Evolutionary conservation across 2,113 vertebrate genomes (phyloP).

Genomic region (Sebastes schlegelii): DNA sequence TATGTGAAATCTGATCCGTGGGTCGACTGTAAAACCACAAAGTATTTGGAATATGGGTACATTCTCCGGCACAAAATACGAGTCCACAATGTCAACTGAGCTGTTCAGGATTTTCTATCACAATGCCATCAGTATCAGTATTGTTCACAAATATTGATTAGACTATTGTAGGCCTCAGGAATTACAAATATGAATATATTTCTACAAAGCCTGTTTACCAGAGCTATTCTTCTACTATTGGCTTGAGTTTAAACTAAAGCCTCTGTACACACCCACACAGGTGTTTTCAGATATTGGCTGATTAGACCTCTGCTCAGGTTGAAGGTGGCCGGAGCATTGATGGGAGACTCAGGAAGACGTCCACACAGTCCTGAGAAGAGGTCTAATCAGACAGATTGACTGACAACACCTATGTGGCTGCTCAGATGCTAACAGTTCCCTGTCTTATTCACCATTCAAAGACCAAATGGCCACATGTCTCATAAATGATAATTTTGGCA

Average conservation of each 20-base stretch:
- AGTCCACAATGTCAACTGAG: neutral
- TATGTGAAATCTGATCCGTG: slow-evolving; percentile 11
- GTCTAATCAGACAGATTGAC: too few species aligned
- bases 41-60: neutral
- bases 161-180: neutral
- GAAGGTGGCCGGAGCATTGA: too few species aligned
- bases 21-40: neutral
- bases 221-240: neutral
- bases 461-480: neutral
- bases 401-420: too few species aligned
- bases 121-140: neutral
- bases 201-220: neutral
- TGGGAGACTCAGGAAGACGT: too few species aligned
- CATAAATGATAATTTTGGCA: neutral
- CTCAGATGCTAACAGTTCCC: too few species aligned
- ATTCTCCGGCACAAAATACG: slow-evolving; percentile 15
- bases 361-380: too few species aligned
- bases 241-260: neutral
- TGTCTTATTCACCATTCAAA: neutral
- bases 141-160: slow-evolving; percentile 2
- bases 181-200: slow-evolving; percentile 5
- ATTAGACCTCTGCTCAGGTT: too few species aligned
- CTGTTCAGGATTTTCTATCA: neutral
- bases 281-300: too few species aligned
- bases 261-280: too few species aligned